Conservation (phyloP, 2,888 invertebrate species). For the Nasonovia ribisnigri region DNA sequence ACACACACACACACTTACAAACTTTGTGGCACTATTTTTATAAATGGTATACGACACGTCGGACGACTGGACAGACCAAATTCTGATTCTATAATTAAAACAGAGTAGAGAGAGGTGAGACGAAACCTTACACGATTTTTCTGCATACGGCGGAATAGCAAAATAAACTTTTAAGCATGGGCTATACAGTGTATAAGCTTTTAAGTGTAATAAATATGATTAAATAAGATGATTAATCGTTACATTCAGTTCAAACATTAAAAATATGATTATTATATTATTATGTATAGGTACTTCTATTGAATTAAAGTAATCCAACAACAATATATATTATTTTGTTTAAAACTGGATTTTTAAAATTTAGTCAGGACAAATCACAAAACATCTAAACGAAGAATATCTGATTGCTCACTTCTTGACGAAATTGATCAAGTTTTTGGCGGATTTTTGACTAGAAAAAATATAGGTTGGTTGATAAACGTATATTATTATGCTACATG, state of each 20-base stretch:
- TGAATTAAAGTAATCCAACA: neutral
- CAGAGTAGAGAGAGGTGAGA: conserved; percentile 55
- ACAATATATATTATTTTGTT: neutral
- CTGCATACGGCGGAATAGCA: conserved; percentile 42
- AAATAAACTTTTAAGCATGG: neutral
- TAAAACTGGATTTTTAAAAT: neutral
- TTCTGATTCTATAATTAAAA: conserved; percentile 65
- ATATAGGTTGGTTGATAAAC: conserved; percentile 50
- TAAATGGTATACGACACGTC: conserved; percentile 59
- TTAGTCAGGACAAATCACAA: conserved; percentile 32
- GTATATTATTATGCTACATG: neutral
- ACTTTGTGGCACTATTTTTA: conserved; percentile 61
- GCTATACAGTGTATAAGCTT: neutral
- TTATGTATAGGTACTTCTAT: neutral
- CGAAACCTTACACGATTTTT: conserved; percentile 61
- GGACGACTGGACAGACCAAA: conserved; percentile 63
- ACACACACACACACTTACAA: conserved; percentile 2
- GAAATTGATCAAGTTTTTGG: conserved; percentile 65
- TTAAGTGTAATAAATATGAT: neutral
- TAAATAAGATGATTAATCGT: neutral
- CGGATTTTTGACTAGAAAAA: conserved; percentile 64
- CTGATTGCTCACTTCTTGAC: conserved; percentile 61
- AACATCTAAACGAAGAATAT: conserved; percentile 47
- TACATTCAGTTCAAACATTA: neutral
- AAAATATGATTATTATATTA: neutral